Evolutionary conservation across 37 sponge, comb jelly and placozoan genomes (phyloP).

Genomic region (Eunapius fragilis): DNA sequence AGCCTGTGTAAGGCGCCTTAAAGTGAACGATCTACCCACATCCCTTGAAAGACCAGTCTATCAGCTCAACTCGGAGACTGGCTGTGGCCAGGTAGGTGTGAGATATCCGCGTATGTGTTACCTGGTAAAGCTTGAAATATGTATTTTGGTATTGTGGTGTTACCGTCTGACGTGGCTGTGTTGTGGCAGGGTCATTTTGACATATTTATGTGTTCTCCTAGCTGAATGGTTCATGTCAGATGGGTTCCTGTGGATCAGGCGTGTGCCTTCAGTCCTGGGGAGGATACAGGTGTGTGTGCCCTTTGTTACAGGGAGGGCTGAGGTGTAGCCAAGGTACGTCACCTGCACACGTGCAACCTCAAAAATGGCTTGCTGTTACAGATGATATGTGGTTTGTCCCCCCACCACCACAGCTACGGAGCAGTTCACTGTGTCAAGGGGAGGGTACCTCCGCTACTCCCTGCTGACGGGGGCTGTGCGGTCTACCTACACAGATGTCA

Average conservation of each 20-base stretch:
- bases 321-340: constrained; percentile 36
- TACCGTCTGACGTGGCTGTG: no score
- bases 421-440: constrained; percentile 41
- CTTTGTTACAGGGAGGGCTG: constrained; percentile 26
- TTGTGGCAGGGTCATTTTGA: no score
- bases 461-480: background rate
- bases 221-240: constrained; percentile 9
- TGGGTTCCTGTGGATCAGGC: constrained; percentile 27
- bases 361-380: no score
- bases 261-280: constrained; percentile 23
- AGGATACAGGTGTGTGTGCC: constrained; percentile 45
- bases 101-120: background rate
- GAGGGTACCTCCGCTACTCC: constrained; percentile 38
- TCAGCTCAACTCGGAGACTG: constrained; percentile 23
- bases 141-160: no score
- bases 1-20: constrained; percentile 50
- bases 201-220: background rate
- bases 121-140: no score
- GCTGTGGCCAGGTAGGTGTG: constrained; percentile 53
- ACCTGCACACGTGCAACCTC: no score
- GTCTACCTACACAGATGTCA: background rate
- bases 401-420: constrained; percentile 19
- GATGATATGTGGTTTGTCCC: background rate
- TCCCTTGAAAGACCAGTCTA: constrained; percentile 28
- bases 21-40: constrained; percentile 16